Evolutionary conservation across 2,113 vertebrate species (phyloP).

Genomic region (Chrysemys picta): DNA sequence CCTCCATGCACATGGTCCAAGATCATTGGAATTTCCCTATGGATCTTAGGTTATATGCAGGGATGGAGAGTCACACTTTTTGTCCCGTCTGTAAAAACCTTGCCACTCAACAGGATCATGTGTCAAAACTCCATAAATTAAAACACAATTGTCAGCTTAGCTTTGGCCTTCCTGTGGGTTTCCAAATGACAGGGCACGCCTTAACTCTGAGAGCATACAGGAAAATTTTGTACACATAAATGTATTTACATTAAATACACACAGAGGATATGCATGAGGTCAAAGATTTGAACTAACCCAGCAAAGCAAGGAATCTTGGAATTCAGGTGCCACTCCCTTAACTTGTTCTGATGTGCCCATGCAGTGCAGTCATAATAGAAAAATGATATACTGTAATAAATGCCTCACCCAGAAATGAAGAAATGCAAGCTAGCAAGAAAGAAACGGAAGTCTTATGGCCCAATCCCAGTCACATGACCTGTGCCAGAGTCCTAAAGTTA

Average conservation of each 20-base stretch:
- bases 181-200: not conserved
- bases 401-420: not conserved
- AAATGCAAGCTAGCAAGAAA: not conserved
- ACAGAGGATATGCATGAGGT: not conserved
- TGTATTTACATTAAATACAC: not conserved
- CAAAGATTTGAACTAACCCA: not conserved
- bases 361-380: not conserved
- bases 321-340: not conserved
- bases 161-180: not conserved
- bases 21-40: not conserved
- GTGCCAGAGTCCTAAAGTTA: not conserved
- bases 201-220: not conserved
- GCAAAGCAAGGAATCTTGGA: not conserved
- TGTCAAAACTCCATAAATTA: not conserved
- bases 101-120: not conserved
- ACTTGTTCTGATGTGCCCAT: not conserved
- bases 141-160: not conserved
- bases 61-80: not conserved
- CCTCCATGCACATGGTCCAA: not conserved
- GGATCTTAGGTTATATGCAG: accelerated
- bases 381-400: not conserved
- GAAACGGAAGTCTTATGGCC: not conserved
- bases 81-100: not conserved
- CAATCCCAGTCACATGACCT: not conserved
- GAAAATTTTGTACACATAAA: not conserved